Conservation (phyloP, 2,888 invertebrate genomes). For the Cheilosia pagana region DNA sequence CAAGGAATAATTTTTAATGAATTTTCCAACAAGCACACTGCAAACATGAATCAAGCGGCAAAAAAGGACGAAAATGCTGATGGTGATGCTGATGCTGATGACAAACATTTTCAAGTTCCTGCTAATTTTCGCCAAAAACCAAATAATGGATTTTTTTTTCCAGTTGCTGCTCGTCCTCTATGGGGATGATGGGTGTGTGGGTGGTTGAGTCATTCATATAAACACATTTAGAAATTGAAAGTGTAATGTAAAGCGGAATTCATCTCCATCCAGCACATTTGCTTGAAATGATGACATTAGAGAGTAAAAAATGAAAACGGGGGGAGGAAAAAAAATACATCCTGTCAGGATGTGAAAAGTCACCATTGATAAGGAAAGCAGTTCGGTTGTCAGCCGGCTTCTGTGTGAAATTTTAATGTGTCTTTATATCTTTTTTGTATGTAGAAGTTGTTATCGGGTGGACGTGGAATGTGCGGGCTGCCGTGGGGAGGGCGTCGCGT, state of each 20-base stretch:
- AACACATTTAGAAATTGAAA: constrained; percentile 33
- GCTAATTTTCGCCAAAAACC: constrained; percentile 39
- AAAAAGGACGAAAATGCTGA: constrained; percentile 10
- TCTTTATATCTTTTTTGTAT: constrained; percentile 12
- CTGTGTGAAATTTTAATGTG: constrained; percentile 53
- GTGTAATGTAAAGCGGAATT: constrained; percentile 61
- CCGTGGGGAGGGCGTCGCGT: not conserved
- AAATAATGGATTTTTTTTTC: constrained; percentile 33
- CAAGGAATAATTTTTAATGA: constrained; percentile 54
- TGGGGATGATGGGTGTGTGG: not conserved
- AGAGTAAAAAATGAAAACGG: constrained; percentile 6
- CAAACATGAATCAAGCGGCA: not conserved
- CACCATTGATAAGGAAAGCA: constrained; percentile 65
- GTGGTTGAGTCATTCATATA: not conserved
- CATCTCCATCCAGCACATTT: constrained; percentile 42
- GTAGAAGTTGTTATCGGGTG: constrained; percentile 45
- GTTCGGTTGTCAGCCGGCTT: constrained; percentile 29
- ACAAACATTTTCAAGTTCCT: constrained; percentile 50
- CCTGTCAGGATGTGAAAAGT: constrained; percentile 68
- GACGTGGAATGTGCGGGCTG: not conserved
- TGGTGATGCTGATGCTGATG: constrained; percentile 34
- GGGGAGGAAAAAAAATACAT: constrained; percentile 28
- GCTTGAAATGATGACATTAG: constrained; percentile 52
- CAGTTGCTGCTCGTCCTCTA: constrained; percentile 1
- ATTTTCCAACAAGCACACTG: constrained; percentile 18